Evolutionary conservation across 2,113 vertebrate species (phyloP).

Genomic region (Notothenia rossii): DNA sequence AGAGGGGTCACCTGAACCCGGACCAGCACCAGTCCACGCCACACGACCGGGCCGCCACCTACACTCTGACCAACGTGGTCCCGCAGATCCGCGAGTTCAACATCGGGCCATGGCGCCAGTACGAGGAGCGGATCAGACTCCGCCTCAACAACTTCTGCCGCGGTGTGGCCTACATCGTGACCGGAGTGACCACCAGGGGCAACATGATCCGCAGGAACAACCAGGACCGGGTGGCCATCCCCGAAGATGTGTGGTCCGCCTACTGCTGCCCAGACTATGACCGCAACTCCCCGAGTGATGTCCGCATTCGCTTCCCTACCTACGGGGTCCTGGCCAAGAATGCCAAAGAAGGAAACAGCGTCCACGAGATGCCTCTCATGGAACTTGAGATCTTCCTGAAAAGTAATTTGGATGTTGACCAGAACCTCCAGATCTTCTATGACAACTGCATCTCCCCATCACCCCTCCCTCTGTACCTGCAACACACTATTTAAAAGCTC

Average conservation of each 20-base stretch:
- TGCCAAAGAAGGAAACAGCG: constrained; percentile 67
- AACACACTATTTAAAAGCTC: constrained; percentile 69
- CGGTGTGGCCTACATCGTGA: constrained; percentile 76
- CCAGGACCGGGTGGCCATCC: constrained; percentile 79
- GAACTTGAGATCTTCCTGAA: constrained; percentile 79
- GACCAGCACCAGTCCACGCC: constrained; percentile 83
- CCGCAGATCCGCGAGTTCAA: constrained; percentile 83
- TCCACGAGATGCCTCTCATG: constrained; percentile 73
- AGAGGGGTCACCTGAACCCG: constrained; percentile 80
- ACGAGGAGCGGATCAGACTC: constrained; percentile 75
- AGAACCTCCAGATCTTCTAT: constrained; percentile 81
- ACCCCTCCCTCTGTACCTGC: constrained; percentile 78
- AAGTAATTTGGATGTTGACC: constrained; percentile 68
- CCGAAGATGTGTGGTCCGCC: constrained; percentile 79
- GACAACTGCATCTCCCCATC: constrained; percentile 82
- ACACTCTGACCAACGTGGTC: constrained; percentile 82
- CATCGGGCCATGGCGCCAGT: constrained; percentile 80
- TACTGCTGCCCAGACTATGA: constrained; percentile 83
- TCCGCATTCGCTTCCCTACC: constrained; percentile 76
- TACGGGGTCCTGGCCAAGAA: constrained; percentile 73
- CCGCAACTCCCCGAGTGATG: constrained; percentile 73
- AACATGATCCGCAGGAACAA: constrained; percentile 81
- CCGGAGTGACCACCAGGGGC: constrained; percentile 79
- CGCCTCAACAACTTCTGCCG: constrained; percentile 83
- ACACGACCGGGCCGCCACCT: constrained; percentile 80